Conservation (phyloP, 1,140 invertebrate species). For the Tyrophagus putrescentiae region DNA sequence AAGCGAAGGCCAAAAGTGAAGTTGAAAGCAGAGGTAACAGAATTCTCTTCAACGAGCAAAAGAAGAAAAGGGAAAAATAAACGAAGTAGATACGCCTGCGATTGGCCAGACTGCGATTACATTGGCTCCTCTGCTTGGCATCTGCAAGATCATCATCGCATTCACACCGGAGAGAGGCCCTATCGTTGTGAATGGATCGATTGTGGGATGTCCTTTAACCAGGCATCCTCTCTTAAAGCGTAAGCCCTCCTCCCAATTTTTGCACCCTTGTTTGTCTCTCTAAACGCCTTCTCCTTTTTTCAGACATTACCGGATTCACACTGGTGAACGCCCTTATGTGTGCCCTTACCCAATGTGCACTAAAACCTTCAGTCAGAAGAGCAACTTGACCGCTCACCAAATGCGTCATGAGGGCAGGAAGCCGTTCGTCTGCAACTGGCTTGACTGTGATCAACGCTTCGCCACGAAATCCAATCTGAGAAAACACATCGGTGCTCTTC, state of each 20-base stretch:
- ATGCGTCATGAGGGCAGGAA: conserved; percentile 21
- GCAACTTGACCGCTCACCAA: conserved; percentile 16
- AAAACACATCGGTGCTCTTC: conserved; percentile 4
- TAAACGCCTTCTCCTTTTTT: background rate
- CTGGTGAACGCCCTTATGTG: conserved; percentile 5
- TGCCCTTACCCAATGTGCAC: conserved; percentile 6
- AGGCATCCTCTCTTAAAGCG: conserved; percentile 9
- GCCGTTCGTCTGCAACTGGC: conserved; percentile 19
- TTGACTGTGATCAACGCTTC: conserved; percentile 6
- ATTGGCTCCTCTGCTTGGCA: conserved; percentile 15
- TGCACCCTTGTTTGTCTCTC: background rate
- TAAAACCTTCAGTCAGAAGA: conserved; percentile 11
- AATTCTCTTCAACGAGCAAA: background rate
- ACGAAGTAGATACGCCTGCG: conserved; percentile 10
- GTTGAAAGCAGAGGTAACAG: background rate
- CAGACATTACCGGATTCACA: conserved; percentile 14
- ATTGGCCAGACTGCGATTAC: conserved; percentile 18
- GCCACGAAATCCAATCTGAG: background rate
- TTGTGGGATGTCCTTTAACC: conserved; percentile 10
- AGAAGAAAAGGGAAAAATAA: background rate
- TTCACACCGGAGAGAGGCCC: conserved; percentile 23
- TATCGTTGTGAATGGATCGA: conserved; percentile 19
- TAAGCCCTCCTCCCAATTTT: background rate
- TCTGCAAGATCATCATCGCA: conserved; percentile 18
- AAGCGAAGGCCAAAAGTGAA: background rate